Conservation (phyloP, 2,113 vertebrate genomes). For the Otis tarda region DNA sequence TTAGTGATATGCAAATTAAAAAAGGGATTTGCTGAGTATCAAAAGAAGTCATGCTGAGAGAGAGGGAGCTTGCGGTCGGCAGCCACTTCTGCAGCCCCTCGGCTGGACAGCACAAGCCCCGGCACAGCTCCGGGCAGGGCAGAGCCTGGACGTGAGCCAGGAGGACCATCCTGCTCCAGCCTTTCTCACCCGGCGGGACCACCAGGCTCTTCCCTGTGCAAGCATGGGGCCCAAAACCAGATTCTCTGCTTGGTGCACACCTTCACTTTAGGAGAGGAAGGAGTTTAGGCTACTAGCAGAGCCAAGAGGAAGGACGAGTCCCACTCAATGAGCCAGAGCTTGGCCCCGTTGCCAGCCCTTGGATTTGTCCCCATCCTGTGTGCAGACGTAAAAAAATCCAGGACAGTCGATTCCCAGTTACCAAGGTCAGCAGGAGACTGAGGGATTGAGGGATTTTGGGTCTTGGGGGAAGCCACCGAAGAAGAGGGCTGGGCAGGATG, state of each 20-base stretch:
- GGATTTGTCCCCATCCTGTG: neutral
- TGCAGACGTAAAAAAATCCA: neutral
- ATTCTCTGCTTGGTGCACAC: neutral
- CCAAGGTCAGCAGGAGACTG: neutral
- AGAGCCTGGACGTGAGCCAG: accelerated
- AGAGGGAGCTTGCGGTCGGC: neutral
- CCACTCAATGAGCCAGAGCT: neutral
- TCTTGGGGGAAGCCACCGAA: neutral
- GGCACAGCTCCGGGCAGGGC: neutral
- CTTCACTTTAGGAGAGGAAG: neutral
- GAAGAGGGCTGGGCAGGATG: neutral
- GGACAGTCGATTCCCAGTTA: neutral
- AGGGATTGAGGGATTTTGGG: neutral
- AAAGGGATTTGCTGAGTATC: neutral
- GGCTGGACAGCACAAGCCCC: accelerated
- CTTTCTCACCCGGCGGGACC: neutral
- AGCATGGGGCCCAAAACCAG: neutral
- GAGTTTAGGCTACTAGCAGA: neutral
- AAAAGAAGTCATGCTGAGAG: neutral
- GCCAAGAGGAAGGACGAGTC: neutral
- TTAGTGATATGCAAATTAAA: neutral
- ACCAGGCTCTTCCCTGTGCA: neutral
- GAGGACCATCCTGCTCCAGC: neutral
- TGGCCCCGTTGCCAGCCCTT: neutral
- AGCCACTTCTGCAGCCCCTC: neutral